phyloP scores from a whole-genome alignment of 2,113 vertebrate species.

The Tretioscincus oriximinensis region DNA sequence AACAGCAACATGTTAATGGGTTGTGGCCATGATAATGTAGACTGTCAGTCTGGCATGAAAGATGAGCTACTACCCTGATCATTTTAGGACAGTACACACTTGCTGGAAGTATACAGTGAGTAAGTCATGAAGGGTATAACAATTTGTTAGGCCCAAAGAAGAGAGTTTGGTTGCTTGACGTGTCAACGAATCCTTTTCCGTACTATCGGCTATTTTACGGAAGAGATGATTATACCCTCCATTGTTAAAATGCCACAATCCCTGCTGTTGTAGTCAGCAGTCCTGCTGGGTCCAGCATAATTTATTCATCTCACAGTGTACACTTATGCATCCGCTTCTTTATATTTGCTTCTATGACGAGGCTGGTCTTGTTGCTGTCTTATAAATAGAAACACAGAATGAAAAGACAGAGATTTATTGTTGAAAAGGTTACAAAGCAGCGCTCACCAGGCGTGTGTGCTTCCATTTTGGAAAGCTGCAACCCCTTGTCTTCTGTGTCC shows the following conservation, averaged over 20 bases:
- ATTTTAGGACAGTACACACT: not conserved
- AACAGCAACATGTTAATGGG: slow-evolving; percentile 5
- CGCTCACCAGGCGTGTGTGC: not conserved
- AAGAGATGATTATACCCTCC: slow-evolving; percentile 8
- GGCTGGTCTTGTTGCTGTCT: rapidly evolving
- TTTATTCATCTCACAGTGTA: slow-evolving; percentile 28
- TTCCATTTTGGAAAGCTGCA: slow-evolving; percentile 6
- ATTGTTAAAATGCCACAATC: slow-evolving; percentile 9
- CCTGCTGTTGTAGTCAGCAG: slow-evolving; percentile 26
- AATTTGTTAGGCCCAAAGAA: slow-evolving; percentile 6
- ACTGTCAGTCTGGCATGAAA: slow-evolving; percentile 6
- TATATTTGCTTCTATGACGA: slow-evolving; percentile 20
- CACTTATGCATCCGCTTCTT: slow-evolving; percentile 5
- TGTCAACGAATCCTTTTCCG: slow-evolving; percentile 16
- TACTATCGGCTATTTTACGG: not conserved
- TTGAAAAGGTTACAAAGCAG: not conserved
- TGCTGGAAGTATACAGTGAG: slow-evolving; percentile 12
- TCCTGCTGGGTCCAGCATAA: slow-evolving; percentile 4
- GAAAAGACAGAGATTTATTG: slow-evolving; percentile 11
- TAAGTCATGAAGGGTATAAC: not conserved
- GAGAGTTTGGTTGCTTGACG: not conserved
- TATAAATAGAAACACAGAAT: slow-evolving; percentile 20
- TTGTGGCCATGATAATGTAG: not conserved
- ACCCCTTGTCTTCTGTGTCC: not conserved
- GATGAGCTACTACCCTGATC: slow-evolving; percentile 13